Conservation (phyloP, 2,888 invertebrate genomes). For the Hipparchia sbordonii region DNA sequence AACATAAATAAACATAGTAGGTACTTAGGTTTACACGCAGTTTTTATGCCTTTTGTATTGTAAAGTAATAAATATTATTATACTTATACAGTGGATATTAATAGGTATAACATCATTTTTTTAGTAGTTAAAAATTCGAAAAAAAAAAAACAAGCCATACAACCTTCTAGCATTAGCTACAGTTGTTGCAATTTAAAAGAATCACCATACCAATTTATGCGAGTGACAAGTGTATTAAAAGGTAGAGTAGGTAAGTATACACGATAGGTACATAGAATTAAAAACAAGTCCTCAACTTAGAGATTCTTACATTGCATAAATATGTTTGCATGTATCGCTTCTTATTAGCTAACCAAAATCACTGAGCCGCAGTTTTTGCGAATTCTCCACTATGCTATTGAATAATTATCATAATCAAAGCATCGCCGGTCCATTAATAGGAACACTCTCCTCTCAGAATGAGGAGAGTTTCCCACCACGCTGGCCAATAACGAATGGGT, state of each 20-base stretch:
- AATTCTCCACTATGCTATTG: not conserved
- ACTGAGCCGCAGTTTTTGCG: not conserved
- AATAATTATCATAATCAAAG: not conserved
- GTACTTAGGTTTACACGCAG: slow-evolving; percentile 1
- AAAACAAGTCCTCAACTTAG: not conserved
- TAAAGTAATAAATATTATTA: not conserved
- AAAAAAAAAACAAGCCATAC: not conserved
- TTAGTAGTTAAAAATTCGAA: not conserved
- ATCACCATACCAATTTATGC: not conserved
- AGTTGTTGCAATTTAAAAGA: not conserved
- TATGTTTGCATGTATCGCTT: slow-evolving; percentile 8
- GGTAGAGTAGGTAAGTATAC: not conserved
- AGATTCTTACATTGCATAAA: slow-evolving; percentile 22
- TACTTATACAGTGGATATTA: too few species aligned
- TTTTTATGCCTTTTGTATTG: not conserved
- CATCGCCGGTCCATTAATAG: too few species aligned
- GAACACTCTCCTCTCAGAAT: too few species aligned
- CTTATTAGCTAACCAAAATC: slow-evolving; percentile 13
- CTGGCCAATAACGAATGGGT: too few species aligned
- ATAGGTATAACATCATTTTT: not conserved
- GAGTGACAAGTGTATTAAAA: not conserved
- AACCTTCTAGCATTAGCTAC: not conserved
- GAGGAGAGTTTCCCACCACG: too few species aligned
- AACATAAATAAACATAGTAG: not conserved
- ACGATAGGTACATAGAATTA: not conserved